These are phyloP conservation scores for Pseudomyrmex cubaensis DNA, from an alignment of 1,140 invertebrate genomes.

Conservation along the genomic window DNA sequence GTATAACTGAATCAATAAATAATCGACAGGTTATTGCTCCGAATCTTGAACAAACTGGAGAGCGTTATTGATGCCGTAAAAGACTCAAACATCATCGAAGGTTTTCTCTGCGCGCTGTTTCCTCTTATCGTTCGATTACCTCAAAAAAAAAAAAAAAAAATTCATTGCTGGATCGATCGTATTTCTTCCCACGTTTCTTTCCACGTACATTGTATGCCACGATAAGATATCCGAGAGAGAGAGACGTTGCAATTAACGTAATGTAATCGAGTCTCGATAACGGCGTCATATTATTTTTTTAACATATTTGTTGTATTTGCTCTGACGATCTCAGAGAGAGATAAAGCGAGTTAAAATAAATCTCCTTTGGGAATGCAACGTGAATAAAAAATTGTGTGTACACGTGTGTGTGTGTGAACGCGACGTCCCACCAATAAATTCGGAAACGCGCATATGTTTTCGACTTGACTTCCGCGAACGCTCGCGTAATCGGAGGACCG, in stretches of 20 bases:
- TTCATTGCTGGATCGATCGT: constrained; percentile 38
- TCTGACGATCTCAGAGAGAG: background rate
- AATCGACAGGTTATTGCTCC: background rate
- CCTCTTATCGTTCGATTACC: constrained; percentile 38
- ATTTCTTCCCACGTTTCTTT: background rate
- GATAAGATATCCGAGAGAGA: constrained; percentile 35
- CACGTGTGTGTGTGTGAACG: no score
- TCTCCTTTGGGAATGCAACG: background rate
- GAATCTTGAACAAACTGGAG: background rate
- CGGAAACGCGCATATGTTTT: background rate
- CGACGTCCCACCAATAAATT: background rate
- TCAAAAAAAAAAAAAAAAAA: no score
- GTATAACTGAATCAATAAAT: background rate
- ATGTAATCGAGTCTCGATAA: background rate
- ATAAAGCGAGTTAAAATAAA: background rate
- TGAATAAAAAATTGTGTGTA: background rate
- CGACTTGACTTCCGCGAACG: background rate
- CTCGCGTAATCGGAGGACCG: constrained; percentile 7
- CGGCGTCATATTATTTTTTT: background rate
- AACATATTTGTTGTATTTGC: constrained; percentile 4
- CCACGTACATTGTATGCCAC: background rate
- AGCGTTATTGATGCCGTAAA: constrained; percentile 20
- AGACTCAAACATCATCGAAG: constrained; percentile 36
- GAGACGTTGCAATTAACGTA: constrained; percentile 7
- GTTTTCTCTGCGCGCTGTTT: background rate